A percentile compares a stretch with the other conserved stretches of the same genome.
Conservation (phyloP, 2,797 vertebrate genomes). For the Caiman crocodilus region DNA sequence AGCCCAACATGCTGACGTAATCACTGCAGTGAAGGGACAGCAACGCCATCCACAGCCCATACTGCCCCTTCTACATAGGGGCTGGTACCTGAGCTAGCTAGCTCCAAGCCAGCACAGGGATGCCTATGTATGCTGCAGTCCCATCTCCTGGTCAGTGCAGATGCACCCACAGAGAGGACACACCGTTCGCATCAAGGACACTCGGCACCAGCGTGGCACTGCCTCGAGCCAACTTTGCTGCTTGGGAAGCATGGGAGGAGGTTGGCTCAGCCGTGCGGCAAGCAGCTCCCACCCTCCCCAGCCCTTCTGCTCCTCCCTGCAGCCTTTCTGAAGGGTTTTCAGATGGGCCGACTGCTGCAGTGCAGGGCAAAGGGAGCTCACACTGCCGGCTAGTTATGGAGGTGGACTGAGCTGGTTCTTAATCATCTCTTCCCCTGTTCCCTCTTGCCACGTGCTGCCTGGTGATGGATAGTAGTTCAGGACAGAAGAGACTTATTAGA, state of each 20-base stretch:
- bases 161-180: conserved; percentile 14
- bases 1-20: not conserved
- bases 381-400: conserved; percentile 37
- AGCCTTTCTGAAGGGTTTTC: conserved; percentile 32
- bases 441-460: not conserved
- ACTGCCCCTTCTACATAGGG: fast-evolving
- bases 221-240: conserved; percentile 25
- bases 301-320: not conserved
- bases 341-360: conserved; percentile 61
- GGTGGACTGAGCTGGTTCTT: not conserved
- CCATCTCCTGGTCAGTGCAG: not conserved
- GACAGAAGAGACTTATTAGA: fast-evolving
- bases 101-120: not conserved
- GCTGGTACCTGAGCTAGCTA: fast-evolving
- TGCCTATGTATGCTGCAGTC: fast-evolving
- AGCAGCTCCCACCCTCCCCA: conserved; percentile 55
- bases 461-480: fast-evolving
- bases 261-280: conserved; percentile 57
- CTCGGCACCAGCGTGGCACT: not conserved
- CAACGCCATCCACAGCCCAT: not conserved
- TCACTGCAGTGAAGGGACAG: conserved; percentile 39
- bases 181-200: not conserved
- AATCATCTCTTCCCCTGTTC: not conserved
- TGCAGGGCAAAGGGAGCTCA: conserved; percentile 65
- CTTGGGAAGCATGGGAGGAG: not conserved